A percentile compares a stretch with the other conserved stretches of the same genome.
These are phyloP conservation scores for Cacoxenus indagator DNA, from an alignment of 2,888 invertebrate species.

Conservation along the genomic window DNA sequence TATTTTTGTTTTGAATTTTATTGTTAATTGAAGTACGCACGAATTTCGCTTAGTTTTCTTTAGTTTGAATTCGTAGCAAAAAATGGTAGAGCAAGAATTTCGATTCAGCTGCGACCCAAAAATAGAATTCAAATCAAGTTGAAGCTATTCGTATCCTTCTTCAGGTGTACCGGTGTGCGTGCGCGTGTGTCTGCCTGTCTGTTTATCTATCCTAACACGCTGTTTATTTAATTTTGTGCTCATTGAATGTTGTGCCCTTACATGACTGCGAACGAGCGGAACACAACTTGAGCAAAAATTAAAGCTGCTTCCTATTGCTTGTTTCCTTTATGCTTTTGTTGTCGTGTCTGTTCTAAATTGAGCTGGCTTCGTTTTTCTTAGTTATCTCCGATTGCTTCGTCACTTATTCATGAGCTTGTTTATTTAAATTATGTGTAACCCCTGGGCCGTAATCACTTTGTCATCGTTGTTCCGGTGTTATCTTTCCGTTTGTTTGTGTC, in stretches of 20 bases:
- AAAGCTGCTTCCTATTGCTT: neutral
- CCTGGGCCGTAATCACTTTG: neutral
- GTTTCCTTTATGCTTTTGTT: neutral
- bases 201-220: neutral
- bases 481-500: neutral
- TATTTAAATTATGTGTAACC: neutral
- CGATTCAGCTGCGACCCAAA: neutral
- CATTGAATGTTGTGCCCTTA: neutral
- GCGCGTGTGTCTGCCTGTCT: neutral
- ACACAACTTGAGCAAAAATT: neutral
- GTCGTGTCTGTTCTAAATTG: neutral
- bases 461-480: neutral
- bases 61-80: too few relatives aligned
- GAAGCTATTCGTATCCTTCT: too few relatives aligned
- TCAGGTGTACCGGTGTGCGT: too few relatives aligned
- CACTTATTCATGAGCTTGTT: neutral
- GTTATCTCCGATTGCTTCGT: neutral
- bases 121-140: neutral
- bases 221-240: conserved; percentile 5
- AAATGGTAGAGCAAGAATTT: too few relatives aligned
- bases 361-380: neutral
- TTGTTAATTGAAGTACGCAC: too few relatives aligned
- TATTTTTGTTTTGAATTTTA: too few relatives aligned
- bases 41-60: too few relatives aligned
- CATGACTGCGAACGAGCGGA: neutral